phyloP scores from a whole-genome alignment of 2,113 vertebrate species.

The Dolichotis patagonum region DNA sequence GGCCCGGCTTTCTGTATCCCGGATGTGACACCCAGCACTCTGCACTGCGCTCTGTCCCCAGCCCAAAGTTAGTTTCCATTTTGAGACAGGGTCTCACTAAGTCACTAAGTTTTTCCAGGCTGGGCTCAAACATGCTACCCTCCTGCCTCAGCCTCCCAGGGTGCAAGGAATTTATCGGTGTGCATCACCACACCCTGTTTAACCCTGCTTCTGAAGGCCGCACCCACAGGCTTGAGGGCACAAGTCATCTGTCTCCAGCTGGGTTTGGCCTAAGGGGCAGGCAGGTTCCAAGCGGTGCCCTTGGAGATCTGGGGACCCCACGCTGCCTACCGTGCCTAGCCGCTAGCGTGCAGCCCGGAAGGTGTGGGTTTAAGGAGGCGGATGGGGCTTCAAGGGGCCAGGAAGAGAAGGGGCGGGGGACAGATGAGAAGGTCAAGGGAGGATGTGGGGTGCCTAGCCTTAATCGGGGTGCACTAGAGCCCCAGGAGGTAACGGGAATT shows the following conservation, averaged over 20 bases:
- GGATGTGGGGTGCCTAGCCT: constrained; percentile 81
- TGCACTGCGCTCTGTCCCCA: too few species aligned
- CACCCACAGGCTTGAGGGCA: background rate
- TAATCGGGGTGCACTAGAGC: constrained; percentile 83
- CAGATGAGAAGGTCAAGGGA: background rate
- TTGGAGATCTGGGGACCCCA: too few species aligned
- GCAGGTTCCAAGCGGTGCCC: background rate
- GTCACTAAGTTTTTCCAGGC: too few species aligned
- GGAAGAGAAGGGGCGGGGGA: background rate
- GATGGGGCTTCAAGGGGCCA: background rate
- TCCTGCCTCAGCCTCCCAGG: too few species aligned
- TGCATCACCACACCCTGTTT: too few species aligned
- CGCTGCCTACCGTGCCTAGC: background rate
- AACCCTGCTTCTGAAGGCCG: background rate
- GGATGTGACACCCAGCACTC: too few species aligned
- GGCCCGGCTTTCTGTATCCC: too few species aligned
- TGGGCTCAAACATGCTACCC: too few species aligned
- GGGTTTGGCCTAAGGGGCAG: background rate
- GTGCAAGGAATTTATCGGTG: too few species aligned
- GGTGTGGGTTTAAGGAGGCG: background rate
- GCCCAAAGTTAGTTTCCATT: too few species aligned
- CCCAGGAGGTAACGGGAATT: constrained; percentile 89
- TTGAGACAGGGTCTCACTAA: too few species aligned
- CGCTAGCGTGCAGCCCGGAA: background rate
- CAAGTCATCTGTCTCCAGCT: background rate